Evolutionary conservation across 2,888 invertebrate species (phyloP), one percentile per base, ranked within the genome.

Genomic region (Hydroisotoma schaefferi): DNA sequence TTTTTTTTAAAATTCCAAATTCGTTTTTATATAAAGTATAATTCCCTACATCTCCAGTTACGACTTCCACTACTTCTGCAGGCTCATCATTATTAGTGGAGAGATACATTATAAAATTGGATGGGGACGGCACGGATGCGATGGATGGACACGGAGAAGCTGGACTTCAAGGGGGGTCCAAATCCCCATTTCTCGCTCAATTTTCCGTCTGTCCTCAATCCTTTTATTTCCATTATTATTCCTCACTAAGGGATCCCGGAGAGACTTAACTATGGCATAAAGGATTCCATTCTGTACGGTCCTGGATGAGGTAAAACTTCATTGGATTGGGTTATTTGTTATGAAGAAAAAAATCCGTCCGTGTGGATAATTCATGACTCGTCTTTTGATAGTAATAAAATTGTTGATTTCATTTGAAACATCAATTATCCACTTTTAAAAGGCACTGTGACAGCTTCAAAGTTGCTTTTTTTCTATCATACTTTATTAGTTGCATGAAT

Each of bases 141-240:
- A 46, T 25, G 25, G 23, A 46, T 25, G 23, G 23, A 46, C 26
- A 33, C 12, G 15, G 52, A 40, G 38, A 40, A 10, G 18, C 18
- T 29, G 2, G 15, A 25, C 37, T 37, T 27, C n/a, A 22, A 23
- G 26, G 53, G 53, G 53, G 53, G 53, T 52, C 28, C 37, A 33
- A 37, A 33, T 37, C 25, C 54, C 52, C 59, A 59, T 59, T 59
- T 59, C 59, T 59, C 59, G 55, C 55, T 55, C 59, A 59, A 53
- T 59, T 59, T 59, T 59, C 54, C 59, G 59, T 59, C 59, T 59
- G 59, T 59, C 59, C 59, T 59, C 59, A 55, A 59, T 54, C 55
- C 59, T 59, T 59, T 59, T 48, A 46, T 55, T 48, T 40, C 59
- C 55, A 59, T 59, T 59, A 55, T 59, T 59, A 27, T 18, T 38